Evolutionary conservation across 2,888 invertebrate genomes (phyloP).

Genomic region (Sarcophaga rosellei): DNA sequence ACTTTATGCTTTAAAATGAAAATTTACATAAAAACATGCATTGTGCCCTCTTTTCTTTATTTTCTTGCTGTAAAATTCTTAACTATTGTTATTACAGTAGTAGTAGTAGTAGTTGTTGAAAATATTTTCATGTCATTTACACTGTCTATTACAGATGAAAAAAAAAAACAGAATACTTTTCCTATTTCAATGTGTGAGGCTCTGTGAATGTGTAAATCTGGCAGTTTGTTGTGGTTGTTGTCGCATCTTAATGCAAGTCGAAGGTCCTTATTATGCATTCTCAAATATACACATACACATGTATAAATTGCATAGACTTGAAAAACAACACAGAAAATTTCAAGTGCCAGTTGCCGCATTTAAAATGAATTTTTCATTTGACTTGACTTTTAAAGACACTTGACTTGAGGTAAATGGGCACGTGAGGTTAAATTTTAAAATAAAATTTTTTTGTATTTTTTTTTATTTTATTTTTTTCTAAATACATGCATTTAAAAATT

Average conservation of each 20-base stretch:
- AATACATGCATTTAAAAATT: constrained; percentile 19
- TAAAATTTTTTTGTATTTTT: constrained; percentile 20
- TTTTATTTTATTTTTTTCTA: constrained; percentile 34
- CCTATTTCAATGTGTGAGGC: background rate
- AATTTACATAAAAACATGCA: constrained; percentile 43
- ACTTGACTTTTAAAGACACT: constrained; percentile 23
- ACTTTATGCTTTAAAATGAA: constrained; percentile 40
- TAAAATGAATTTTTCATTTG: constrained; percentile 34
- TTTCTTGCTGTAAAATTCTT: background rate
- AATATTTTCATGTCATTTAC: constrained; percentile 30
- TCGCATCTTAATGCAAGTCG: constrained; percentile 42
- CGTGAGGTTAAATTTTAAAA: constrained; percentile 39
- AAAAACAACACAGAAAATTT: background rate
- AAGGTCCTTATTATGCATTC: constrained; percentile 46
- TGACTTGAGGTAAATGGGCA: constrained; percentile 50
- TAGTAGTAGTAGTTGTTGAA: constrained; percentile 17
- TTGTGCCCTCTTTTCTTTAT: background rate
- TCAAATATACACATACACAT: constrained; percentile 16
- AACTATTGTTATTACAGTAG: background rate
- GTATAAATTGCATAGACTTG: background rate
- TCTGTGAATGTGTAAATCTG: constrained; percentile 1
- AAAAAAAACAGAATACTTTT: background rate
- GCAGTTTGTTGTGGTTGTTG: constrained; percentile 15
- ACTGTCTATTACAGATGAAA: constrained; percentile 28
- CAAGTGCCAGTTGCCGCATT: constrained; percentile 50